phyloP scores from a whole-genome alignment of 2,797 vertebrate species.

The Caiman crocodilus region DNA sequence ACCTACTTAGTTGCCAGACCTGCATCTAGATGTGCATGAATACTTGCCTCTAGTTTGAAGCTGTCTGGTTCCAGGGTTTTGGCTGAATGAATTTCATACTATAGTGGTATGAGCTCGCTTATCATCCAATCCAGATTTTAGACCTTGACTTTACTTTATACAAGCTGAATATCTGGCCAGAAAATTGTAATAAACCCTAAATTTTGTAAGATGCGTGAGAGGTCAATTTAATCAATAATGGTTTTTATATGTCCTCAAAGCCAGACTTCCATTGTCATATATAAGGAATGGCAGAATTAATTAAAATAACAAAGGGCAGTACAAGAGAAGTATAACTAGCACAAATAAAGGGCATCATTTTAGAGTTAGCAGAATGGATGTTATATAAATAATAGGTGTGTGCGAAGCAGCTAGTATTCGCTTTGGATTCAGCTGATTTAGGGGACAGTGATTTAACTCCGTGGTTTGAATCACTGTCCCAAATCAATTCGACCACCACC shows the following conservation, averaged over 20 bases:
- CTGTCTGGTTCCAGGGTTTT: not conserved
- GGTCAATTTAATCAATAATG: not conserved
- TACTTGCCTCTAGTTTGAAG: not conserved
- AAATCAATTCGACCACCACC: too few species aligned
- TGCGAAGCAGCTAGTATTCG: too few species aligned
- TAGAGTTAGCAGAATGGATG: not conserved
- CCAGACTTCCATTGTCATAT: not conserved
- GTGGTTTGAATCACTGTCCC: too few species aligned
- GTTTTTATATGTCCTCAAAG: not conserved
- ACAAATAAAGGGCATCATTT: not conserved
- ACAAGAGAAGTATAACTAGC: not conserved
- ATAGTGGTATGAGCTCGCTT: not conserved
- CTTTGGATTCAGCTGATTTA: too few species aligned
- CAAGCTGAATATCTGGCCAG: not conserved
- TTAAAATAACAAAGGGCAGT: not conserved
- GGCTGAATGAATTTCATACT: not conserved
- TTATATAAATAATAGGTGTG: not conserved
- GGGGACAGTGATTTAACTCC: too few species aligned
- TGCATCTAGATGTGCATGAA: not conserved
- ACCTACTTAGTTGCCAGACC: not conserved
- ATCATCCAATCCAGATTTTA: not conserved
- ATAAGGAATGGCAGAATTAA: not conserved
- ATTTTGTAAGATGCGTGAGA: constrained; percentile 11
- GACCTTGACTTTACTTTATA: not conserved
- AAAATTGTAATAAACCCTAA: not conserved